Base-by-base conservation (phyloP, 2,888 invertebrate genomes). In the Julus scanicus region DNA sequence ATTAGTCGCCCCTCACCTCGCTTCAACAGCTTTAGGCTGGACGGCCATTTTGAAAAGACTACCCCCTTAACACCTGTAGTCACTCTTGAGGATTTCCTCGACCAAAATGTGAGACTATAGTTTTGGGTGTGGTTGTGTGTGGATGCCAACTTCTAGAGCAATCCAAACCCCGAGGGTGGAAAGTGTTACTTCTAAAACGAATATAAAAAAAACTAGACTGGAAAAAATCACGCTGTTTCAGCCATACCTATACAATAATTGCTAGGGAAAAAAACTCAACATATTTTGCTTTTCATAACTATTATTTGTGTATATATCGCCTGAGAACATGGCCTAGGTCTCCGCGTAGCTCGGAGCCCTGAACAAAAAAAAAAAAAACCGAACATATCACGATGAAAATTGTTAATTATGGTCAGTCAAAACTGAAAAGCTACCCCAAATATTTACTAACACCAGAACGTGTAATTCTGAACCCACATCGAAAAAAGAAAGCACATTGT, bases 291-390 rank as follows among this genome's bases (percentile, higher is more conserved):
- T 71, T 71, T 71, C 71, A 71, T 29, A 29, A 29, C 71, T 29
- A 29, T 29, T 29, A 71, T 71, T 71, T 71, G 71, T 4, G 71
- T 6, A n/a, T 9, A n/a, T n/a, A 29, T 29, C 29, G 71, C 71
- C 71, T 71, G 71, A 71, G 71, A 71, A 71, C 71, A 71, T 71
- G 71, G 71, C 71, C 71, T 29, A 71, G 71, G 71, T 71, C 71
- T 29, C 71, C 29, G 71, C 71, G 29, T 71, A 71, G 71, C 71
- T 71, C 9, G 71, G 71, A 29, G 71, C 71, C 71, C 11, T 71
- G 71, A 71, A 71, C 9, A 29, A 29, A 29, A 29, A 29, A 29
- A 29, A 29, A 29, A 29, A 29, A 63, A 63, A 63, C 5, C 6
- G 71, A 20, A 71, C 71, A 71, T 29, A 71, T 71, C 71, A 71